Percentiles rank a stretch among this genome's conserved stretches.
phyloP scores from a whole-genome alignment of 2,113 vertebrate genomes.

The Crotalus viridis region DNA sequence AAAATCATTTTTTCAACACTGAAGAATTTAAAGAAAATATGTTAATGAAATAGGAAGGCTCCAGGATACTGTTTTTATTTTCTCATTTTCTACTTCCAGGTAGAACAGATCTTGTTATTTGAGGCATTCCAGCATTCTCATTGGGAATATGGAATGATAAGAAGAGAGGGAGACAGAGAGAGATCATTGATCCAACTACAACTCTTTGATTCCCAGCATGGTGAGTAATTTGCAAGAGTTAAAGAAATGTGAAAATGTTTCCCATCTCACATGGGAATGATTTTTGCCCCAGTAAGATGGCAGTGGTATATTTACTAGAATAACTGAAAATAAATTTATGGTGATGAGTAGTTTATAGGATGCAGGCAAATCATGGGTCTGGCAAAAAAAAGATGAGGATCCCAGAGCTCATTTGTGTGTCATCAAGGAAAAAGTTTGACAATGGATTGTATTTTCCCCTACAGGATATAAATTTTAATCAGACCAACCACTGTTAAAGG shows the following conservation, averaged over 20 bases:
- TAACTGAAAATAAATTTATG: constrained; percentile 29
- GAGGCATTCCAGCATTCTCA: neutral
- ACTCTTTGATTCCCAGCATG: neutral
- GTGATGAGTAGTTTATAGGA: constrained; percentile 27
- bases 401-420: constrained; percentile 35
- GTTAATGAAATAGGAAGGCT: constrained; percentile 30
- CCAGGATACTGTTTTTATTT: constrained; percentile 26
- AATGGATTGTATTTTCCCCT: neutral
- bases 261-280: neutral
- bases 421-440: constrained; percentile 1
- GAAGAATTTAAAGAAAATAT: constrained; percentile 27
- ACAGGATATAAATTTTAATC: neutral
- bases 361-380: neutral
- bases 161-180: neutral
- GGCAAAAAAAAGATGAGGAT: constrained; percentile 8
- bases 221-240: constrained; percentile 7
- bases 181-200: neutral
- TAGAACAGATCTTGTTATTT: constrained; percentile 20
- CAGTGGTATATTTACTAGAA: neutral
- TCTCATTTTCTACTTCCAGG: neutral
- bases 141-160: neutral
- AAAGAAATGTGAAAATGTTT: neutral
- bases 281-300: constrained; percentile 4
- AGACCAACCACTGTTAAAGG: neutral
- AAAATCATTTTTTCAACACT: constrained; percentile 28